Evolutionary conservation across 2,113 vertebrate genomes (phyloP).

Genomic region (Vidua chalybeata): DNA sequence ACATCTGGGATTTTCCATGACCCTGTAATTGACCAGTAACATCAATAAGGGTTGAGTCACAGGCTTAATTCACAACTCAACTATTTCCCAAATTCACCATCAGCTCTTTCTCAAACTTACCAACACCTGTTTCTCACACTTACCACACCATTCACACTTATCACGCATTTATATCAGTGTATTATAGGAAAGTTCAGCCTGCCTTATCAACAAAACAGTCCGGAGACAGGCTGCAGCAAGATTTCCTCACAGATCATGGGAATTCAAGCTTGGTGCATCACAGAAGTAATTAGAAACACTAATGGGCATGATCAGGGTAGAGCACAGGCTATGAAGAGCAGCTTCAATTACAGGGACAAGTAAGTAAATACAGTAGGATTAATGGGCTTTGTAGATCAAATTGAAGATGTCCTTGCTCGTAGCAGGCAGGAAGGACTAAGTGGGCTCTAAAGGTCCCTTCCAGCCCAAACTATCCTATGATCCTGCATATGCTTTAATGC

Average conservation of each 20-base stretch:
- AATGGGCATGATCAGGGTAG: neutral
- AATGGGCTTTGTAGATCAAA: fast-evolving
- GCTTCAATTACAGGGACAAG: neutral
- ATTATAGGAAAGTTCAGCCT: neutral
- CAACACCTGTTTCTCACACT: neutral
- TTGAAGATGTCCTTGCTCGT: neutral
- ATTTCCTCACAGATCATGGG: neutral
- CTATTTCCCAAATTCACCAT: neutral
- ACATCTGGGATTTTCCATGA: slow-evolving; percentile 40
- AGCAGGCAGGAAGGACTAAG: neutral
- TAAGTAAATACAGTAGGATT: neutral
- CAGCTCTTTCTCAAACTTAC: neutral
- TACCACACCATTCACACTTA: neutral
- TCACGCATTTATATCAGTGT: neutral
- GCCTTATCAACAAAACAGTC: neutral
- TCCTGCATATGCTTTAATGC: neutral
- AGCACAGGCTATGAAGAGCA: neutral
- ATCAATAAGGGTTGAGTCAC: slow-evolving; percentile 5
- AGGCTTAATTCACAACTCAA: slow-evolving; percentile 4
- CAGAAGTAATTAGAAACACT: neutral
- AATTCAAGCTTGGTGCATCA: neutral
- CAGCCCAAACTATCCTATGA: neutral
- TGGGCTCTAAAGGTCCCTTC: neutral
- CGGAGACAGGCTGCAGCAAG: neutral
- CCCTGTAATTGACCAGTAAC: neutral